Base-by-base conservation (phyloP, 2,797 vertebrate genomes). In the Mormyrus proboscirostris region DNA sequence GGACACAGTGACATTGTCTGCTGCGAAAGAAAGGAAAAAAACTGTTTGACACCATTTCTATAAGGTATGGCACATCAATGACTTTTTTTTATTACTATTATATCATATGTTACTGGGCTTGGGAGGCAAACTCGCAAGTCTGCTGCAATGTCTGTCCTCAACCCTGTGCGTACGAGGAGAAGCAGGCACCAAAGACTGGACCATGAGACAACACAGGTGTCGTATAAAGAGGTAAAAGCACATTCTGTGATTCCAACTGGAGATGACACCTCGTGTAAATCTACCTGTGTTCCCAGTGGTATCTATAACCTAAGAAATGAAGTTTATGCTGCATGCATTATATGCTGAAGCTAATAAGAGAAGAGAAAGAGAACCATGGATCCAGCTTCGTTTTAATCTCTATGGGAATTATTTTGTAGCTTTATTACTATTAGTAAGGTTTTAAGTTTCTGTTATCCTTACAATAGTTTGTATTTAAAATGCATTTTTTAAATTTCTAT, bases 1-100 rank as follows among this genome's bases (percentile, higher is more conserved):
- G 6, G 89, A 25, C 82, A 92, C 57, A 65, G 86, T 22, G 57
- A 53, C 55, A 88, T 47, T 59, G 55, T 41, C 22, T n/a, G 12
- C 53, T 41, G 53, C 41, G 33, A 41, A 57, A 87, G 47, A 51
- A 86, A 55, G 47, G 47, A n/a, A 29, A 86, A 53, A 53, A 86
- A 38, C 62, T 12, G 62, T 29, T 65, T 69, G 62, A 29, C 62
- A 38, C 12, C 22, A 79, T 79, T 79, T 16, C 22, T 86, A 53
- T 51, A 33, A 33, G 47, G 47, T 51, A 51, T 8, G 47, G 47
- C 29, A 51, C 50, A 25, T 25, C 10, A 16, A 29, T 86, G 1
- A 14, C 25, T 9, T 50, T 50, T 14, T 82, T 51, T n/a, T 33
- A 33, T 25, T 53, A 53, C 14, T 86, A 25, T 51, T 29, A 86